Conservation (phyloP, 2,113 vertebrate genomes). For the Bostrychus sinensis region DNA sequence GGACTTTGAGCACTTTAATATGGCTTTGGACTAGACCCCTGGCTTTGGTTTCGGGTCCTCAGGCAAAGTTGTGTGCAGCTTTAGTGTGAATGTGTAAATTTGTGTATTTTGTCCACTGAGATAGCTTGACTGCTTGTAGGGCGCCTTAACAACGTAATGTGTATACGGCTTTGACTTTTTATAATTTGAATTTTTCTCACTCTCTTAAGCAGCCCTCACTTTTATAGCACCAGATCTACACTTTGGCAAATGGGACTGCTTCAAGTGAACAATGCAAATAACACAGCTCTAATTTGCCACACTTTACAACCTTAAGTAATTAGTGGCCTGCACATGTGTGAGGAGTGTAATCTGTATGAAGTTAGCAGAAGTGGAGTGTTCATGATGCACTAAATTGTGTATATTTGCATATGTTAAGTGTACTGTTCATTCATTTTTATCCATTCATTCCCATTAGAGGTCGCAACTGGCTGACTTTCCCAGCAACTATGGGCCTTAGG, state of each 20-base stretch:
- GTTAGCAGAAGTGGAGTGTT: slow-evolving; percentile 2
- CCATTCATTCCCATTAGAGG: too few species aligned
- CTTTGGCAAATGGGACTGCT: slow-evolving; percentile 55
- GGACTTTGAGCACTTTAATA: slow-evolving; percentile 73
- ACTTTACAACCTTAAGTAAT: slow-evolving; percentile 56
- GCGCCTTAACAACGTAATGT: slow-evolving; percentile 38
- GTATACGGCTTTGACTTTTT: slow-evolving; percentile 38
- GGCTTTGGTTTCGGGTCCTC: slow-evolving; percentile 71
- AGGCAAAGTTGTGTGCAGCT: slow-evolving; percentile 34
- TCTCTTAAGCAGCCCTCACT: slow-evolving; percentile 6
- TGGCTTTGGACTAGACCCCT: slow-evolving; percentile 66
- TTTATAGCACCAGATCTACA: slow-evolving; percentile 29
- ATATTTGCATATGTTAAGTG: neutral
- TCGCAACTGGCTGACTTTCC: too few species aligned
- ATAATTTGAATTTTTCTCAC: slow-evolving; percentile 27
- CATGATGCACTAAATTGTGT: slow-evolving; percentile 23
- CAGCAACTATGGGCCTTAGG: too few species aligned
- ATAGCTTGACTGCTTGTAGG: slow-evolving; percentile 52
- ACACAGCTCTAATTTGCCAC: slow-evolving; percentile 61
- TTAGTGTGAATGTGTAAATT: slow-evolving; percentile 31
- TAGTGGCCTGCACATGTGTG: slow-evolving; percentile 49
- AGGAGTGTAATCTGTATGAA: neutral
- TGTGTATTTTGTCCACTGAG: slow-evolving; percentile 31
- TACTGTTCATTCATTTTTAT: too few species aligned
- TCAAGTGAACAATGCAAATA: slow-evolving; percentile 66